phyloP scores from a whole-genome alignment of 2,797 vertebrate species.

The Balearica regulorum region DNA sequence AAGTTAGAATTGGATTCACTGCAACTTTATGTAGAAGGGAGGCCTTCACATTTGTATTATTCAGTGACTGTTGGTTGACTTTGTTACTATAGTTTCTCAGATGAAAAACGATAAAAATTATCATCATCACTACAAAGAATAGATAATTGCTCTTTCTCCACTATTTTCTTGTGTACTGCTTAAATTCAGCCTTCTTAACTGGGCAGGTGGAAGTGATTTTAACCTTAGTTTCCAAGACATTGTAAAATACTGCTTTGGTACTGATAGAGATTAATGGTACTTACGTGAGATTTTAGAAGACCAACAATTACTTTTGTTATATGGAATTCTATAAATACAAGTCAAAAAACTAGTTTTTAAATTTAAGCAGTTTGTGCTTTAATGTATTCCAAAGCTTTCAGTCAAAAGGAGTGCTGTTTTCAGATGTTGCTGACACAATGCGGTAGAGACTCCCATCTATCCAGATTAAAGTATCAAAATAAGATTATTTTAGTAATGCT shows the following conservation, averaged over 20 bases:
- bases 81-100: not conserved
- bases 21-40: not conserved
- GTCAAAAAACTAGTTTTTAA: not conserved
- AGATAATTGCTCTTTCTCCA: not conserved
- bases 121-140: not conserved
- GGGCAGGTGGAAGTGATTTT: not conserved
- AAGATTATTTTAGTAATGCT: slow-evolving; percentile 5
- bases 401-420: not conserved
- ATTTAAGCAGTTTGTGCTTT: not conserved
- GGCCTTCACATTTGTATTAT: not conserved
- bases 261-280: not conserved
- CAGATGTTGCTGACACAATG: not conserved
- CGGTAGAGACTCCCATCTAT: not conserved
- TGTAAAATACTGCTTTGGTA: not conserved
- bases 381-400: not conserved
- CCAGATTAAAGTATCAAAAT: not conserved
- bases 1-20: not conserved
- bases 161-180: not conserved
- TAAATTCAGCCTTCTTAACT: not conserved
- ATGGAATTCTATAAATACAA: not conserved
- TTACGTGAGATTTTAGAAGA: not conserved
- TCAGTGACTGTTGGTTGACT: not conserved
- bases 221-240: not conserved
- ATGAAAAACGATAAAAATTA: not conserved
- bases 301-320: not conserved